These are phyloP conservation scores for Oncorhynchus nerka DNA, from an alignment of 2,113 vertebrate genomes.

Conservation along the genomic window DNA sequence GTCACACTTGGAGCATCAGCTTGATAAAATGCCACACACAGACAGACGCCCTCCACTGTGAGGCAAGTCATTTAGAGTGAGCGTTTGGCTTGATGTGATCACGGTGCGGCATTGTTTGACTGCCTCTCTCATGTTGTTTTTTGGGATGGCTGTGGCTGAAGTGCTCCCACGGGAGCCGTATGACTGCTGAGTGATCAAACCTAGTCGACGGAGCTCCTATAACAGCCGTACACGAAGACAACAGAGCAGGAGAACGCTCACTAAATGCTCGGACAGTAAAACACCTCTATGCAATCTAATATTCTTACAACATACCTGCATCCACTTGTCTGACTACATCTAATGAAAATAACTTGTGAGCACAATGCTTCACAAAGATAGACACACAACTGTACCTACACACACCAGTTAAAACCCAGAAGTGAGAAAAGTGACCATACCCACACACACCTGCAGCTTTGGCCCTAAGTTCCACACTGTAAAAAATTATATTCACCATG, in stretches of 20 bases:
- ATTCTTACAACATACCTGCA: slow-evolving; percentile 12
- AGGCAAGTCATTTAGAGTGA: slow-evolving; percentile 16
- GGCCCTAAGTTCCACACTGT: not conserved
- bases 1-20: not conserved
- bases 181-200: slow-evolving; percentile 30
- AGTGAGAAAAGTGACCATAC: not conserved
- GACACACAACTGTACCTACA: not conserved
- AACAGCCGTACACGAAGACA: slow-evolving; percentile 9
- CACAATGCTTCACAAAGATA: too few relatives aligned
- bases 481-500: too few relatives aligned
- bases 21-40: not conserved
- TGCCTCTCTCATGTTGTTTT: slow-evolving; percentile 3
- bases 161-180: slow-evolving; percentile 29
- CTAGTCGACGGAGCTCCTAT: slow-evolving; percentile 18
- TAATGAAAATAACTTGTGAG: too few relatives aligned
- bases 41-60: not conserved
- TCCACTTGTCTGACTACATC: not conserved
- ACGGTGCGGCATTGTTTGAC: not conserved
- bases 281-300: not conserved
- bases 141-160: slow-evolving; percentile 8
- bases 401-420: not conserved
- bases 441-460: slow-evolving; percentile 14
- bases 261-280: slow-evolving; percentile 18
- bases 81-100: slow-evolving; percentile 27
- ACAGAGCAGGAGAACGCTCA: slow-evolving; percentile 15